Base-by-base conservation (phyloP, 2,113 vertebrate genomes). In the Rafetus swinhoei region DNA sequence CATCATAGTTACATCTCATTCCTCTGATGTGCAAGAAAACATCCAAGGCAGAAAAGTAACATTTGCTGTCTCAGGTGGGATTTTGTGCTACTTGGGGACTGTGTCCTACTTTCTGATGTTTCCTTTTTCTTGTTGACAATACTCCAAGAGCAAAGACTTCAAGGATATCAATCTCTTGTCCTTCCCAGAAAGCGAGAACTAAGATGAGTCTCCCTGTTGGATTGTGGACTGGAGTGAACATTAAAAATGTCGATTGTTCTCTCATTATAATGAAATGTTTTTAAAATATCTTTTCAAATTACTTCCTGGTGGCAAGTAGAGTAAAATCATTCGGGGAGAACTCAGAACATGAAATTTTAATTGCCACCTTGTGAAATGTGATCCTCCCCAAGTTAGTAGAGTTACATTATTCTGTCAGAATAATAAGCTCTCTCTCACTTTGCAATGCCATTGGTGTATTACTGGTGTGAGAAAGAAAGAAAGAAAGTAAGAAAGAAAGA, bases 341-440 rank as follows among this genome's bases (percentile, higher is more conserved):
- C 96, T 93, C 95, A 65, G 92, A 90, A 94, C 94, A 97, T 97
- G 81, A 97, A 97, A 97, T 90, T 97, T 97, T 97, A 95, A 97
- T 97, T 96, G 95, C 80, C 90, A 93, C 96, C 94, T 93, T 88
- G 85, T 29, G 83, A 90, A 96, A 95, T 45, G 21, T 93, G 77
- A 83, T 69, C 91, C 84, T 96, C 56, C 69, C 59, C 0, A 0
- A 92, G 94, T 82, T 92, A 81, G 88, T 27, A 24, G n/a, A 91
- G 91, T 29, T 32, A 6, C 45, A 22, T 59, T 90, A 87, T 93
- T 92, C 22, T 55, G 60, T 82, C 0, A 15, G 5, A 45, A 0
- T n/a, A 86, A 88, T 45, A 79, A 55, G 39, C 0, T 9, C 19
- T 90, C 60, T 25, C 81, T 21, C n/a, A 25, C 4, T 55, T 56